phyloP scores from a whole-genome alignment of 2,888 invertebrate genomes.

The Cephus pulcher region DNA sequence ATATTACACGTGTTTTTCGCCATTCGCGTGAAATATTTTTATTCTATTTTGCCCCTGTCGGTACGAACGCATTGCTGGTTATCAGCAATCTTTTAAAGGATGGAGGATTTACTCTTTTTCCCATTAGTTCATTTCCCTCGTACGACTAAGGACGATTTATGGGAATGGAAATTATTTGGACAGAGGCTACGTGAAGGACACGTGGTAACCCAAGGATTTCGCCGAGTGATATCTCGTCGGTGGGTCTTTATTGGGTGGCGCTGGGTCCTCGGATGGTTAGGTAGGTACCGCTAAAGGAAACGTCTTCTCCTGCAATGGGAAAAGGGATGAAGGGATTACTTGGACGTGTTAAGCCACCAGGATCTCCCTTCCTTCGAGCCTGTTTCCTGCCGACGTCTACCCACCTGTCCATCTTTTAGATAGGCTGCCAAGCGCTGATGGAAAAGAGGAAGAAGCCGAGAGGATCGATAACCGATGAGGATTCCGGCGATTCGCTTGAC shows the following conservation, averaged over 20 bases:
- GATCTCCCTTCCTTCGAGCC: constrained; percentile 45
- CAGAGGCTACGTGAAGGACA: constrained; percentile 3
- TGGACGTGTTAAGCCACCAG: constrained; percentile 59
- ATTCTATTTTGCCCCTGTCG: not conserved
- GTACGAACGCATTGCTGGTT: not conserved
- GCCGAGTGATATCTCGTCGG: constrained; percentile 21
- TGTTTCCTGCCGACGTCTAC: constrained; percentile 39
- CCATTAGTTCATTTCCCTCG: not conserved
- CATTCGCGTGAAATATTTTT: not conserved
- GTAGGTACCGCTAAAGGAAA: constrained; percentile 29
- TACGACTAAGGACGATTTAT: not conserved
- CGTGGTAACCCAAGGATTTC: constrained; percentile 8
- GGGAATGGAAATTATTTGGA: not conserved
- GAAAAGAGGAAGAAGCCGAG: not conserved
- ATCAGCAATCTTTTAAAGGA: not conserved
- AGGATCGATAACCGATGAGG: not conserved
- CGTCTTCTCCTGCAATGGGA: constrained; percentile 49
- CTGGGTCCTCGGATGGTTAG: not conserved
- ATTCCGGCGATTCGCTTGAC: not conserved
- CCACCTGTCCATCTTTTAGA: constrained; percentile 47
- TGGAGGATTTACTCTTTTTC: not conserved
- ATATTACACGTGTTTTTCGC: not conserved
- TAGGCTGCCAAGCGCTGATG: constrained; percentile 12
- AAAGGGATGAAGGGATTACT: constrained; percentile 61
- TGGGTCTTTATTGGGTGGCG: not conserved